Evolutionary conservation across 2,797 vertebrate species (phyloP).

Genomic region (Calcarius lapponicus): DNA sequence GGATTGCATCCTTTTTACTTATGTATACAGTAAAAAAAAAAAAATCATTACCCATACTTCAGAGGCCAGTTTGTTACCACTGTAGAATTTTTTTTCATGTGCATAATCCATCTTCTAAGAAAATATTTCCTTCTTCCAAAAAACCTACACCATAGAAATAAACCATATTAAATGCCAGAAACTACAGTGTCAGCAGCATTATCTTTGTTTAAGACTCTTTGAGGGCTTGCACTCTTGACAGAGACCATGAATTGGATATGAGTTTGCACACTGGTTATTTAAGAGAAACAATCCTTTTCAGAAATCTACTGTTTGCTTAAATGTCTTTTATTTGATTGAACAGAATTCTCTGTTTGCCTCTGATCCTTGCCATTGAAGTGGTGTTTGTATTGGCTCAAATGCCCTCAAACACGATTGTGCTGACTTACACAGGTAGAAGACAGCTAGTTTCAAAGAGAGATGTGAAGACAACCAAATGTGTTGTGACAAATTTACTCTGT

Average conservation of each 20-base stretch:
- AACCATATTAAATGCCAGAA: background rate
- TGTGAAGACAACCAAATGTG: background rate
- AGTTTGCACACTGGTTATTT: constrained; percentile 9
- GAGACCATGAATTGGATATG: background rate
- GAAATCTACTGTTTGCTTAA: constrained; percentile 36
- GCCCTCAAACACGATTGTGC: background rate
- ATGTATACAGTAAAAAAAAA: background rate
- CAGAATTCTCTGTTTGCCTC: constrained; percentile 45
- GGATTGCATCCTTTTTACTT: background rate
- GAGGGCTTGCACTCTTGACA: background rate
- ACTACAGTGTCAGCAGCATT: background rate
- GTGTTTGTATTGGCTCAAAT: constrained; percentile 42
- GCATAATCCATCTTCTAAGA: background rate
- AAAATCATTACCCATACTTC: background rate
- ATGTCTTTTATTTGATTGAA: constrained; percentile 16
- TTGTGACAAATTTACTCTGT: background rate
- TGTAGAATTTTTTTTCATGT: background rate
- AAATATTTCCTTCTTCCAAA: background rate
- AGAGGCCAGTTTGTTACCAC: background rate
- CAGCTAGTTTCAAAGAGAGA: background rate
- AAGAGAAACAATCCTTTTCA: constrained; percentile 2
- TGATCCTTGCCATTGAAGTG: background rate
- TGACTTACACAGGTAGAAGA: background rate
- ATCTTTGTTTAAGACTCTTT: background rate
- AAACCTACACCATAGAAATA: background rate